These are phyloP conservation scores for Catharus ustulatus DNA, from an alignment of 2,797 vertebrate genomes.

Conservation along the genomic window DNA sequence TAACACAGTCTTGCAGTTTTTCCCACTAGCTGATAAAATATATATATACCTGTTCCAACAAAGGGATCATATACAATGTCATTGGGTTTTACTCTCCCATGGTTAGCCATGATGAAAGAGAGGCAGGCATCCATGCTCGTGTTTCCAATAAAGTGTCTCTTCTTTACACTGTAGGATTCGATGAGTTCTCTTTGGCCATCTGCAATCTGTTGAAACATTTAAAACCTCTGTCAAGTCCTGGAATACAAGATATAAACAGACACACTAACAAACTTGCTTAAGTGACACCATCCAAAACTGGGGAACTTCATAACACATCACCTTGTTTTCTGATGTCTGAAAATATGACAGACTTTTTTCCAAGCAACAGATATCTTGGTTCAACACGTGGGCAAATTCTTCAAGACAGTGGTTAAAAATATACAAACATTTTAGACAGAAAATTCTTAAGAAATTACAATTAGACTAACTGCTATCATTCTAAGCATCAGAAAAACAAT, in stretches of 20 bases:
- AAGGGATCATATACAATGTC: constrained; percentile 96
- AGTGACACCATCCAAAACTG: not conserved
- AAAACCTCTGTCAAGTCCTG: not conserved
- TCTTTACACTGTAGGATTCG: constrained; percentile 96
- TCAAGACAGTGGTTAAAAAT: not conserved
- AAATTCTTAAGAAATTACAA: not conserved
- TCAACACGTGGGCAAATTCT: not conserved
- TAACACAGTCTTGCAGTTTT: not conserved
- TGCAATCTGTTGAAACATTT: constrained; percentile 84
- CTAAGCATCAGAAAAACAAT: not conserved
- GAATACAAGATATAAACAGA: not conserved
- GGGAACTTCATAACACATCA: not conserved
- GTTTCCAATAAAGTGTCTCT: constrained; percentile 96
- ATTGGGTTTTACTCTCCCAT: constrained; percentile 89
- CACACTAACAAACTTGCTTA: not conserved
- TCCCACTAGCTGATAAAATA: not conserved
- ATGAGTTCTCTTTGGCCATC: constrained; percentile 97
- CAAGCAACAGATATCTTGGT: not conserved
- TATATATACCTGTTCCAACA: constrained; percentile 91
- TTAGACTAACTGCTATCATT: not conserved
- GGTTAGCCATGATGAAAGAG: constrained; percentile 97
- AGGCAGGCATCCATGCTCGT: constrained; percentile 98
- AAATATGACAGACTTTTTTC: not conserved
- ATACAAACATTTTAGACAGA: not conserved
- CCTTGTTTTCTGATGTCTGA: not conserved